Base-by-base conservation (phyloP, 2,888 invertebrate genomes). In the Heliconius erato region DNA sequence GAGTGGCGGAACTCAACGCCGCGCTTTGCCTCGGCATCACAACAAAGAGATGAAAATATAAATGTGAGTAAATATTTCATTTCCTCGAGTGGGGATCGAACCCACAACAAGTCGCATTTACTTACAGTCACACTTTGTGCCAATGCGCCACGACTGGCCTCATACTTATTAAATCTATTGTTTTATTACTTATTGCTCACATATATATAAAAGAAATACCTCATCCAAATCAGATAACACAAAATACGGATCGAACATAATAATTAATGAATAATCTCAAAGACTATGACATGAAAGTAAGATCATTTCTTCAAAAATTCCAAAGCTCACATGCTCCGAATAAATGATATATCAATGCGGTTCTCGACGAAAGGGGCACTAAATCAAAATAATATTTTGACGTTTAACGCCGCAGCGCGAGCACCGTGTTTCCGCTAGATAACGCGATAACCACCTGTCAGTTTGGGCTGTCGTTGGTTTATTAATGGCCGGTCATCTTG, bases 311-410 rank as follows among this genome's bases (percentile, higher is more conserved):
- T 93, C 91, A 90, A 93, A 92, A 94, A 95, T 95, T 93, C 94
- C 95, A 92, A 54, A 86, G 90, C 92, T 91, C 91, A 91, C 93
- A 95, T 95, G 91, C 93, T 90, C 92, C 84, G 91, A 94, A 95
- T 95, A 91, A 95, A 95, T 96, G 95, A 96, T 96, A 95, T 93
- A 96, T 95, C 95, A 96, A 94, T 94, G 94, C 94, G 94, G 91
- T 91, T 92, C 92, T 90, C 92, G 89, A 91, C 90, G 89, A 91
- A 90, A 92, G 93, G 90, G 91, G 91, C 91, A 95, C 94, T 96
- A 94, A 95, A 96, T 96, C 95, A 96, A 94, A 92, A 95, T 95
- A 94, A 93, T 90, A 91, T 95, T 95, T 94, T 95, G 95, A 95
- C 95, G 91, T 93, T 90, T 92, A 93, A 92, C 91, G 93, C 80